These are phyloP conservation scores for Mythimna ferrago DNA, from an alignment of 2,888 invertebrate genomes.

Conservation along the genomic window DNA sequence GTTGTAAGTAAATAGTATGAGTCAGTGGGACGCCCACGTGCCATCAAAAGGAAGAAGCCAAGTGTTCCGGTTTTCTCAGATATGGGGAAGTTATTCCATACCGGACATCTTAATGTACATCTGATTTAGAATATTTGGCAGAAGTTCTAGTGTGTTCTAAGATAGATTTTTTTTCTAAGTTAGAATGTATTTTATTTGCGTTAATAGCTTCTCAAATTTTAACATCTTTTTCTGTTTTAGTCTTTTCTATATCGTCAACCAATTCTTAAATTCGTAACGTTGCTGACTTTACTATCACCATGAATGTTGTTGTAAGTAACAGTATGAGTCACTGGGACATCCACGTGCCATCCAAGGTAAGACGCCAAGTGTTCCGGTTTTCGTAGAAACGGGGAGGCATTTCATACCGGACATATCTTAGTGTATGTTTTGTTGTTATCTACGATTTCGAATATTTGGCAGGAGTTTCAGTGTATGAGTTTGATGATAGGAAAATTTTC, in stretches of 20 bases:
- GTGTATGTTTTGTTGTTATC: conserved; percentile 72
- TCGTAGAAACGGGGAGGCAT: conserved; percentile 71
- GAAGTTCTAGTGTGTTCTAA: neutral
- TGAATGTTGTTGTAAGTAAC: conserved; percentile 15
- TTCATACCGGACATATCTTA: conserved; percentile 68
- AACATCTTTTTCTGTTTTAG: neutral
- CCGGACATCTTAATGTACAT: conserved; percentile 69
- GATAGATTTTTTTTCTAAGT: neutral
- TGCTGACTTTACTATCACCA: neutral
- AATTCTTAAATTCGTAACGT: neutral
- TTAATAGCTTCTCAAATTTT: neutral
- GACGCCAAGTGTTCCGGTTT: conserved; percentile 78
- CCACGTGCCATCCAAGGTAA: conserved; percentile 63
- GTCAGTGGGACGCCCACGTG: conserved; percentile 30
- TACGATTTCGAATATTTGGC: conserved; percentile 25
- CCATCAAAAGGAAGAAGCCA: conserved; percentile 70
- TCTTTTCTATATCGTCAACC: neutral
- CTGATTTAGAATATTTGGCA: conserved; percentile 21
- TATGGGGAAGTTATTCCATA: conserved; percentile 66
- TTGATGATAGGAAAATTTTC: conserved; percentile 2
- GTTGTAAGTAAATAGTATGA: conserved; percentile 39
- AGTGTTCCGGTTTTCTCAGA: conserved; percentile 76
- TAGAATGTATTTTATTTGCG: neutral
- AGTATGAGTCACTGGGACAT: conserved; percentile 34
- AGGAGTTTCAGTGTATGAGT: neutral